Evolutionary conservation across 2,113 vertebrate species (phyloP).

Genomic region (Pelecanus crispus): DNA sequence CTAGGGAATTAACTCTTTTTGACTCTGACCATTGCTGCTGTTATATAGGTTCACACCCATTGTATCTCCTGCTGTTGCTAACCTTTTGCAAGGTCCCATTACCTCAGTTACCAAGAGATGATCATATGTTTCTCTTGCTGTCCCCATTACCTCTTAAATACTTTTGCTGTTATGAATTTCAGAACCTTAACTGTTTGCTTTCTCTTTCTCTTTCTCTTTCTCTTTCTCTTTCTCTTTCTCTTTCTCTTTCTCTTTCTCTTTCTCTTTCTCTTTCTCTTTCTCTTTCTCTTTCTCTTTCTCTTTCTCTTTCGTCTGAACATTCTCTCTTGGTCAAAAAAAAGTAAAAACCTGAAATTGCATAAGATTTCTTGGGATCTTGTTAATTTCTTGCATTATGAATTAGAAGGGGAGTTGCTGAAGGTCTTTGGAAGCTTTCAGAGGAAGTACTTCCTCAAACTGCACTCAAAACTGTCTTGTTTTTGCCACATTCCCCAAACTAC

Average conservation of each 20-base stretch:
- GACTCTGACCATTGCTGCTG: background rate
- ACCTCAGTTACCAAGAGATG: background rate
- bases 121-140: background rate
- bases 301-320: background rate
- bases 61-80: background rate
- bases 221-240: background rate
- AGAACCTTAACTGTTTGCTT: background rate
- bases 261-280: background rate
- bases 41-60: background rate
- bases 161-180: background rate
- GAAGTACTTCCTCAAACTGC: background rate
- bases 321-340: background rate
- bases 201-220: background rate
- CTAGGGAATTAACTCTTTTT: background rate
- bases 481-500: background rate
- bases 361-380: background rate
- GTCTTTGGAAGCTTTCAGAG: background rate
- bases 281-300: background rate
- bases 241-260: too few species aligned
- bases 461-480: background rate
- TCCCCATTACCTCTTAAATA: background rate
- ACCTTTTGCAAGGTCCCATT: background rate
- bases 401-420: background rate
- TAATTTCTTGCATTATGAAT: background rate
- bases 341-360: background rate